A percentile compares a stretch with the other conserved stretches of the same genome.
Evolutionary conservation across 2,797 vertebrate genomes (phyloP).

Genomic region (Sitta carolinensis): DNA sequence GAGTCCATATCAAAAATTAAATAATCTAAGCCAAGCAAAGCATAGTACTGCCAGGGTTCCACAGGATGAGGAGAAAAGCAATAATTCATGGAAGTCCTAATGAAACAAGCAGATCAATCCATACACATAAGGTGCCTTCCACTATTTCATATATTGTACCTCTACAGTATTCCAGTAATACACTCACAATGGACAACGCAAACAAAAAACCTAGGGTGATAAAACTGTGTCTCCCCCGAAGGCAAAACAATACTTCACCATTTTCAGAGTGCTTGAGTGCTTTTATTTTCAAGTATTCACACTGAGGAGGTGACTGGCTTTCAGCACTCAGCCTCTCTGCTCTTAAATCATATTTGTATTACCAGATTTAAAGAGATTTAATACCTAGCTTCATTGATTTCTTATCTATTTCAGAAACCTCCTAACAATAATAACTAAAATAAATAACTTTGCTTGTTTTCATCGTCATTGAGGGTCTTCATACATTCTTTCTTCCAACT

Average conservation of each 20-base stretch:
- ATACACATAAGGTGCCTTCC: not conserved
- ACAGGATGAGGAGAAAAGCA: not conserved
- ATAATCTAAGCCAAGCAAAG: slow-evolving; percentile 1
- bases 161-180: not conserved
- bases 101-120: not conserved
- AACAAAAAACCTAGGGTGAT: not conserved
- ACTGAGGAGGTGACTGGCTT: not conserved
- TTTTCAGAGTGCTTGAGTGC: not conserved
- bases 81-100: not conserved
- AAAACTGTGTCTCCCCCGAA: not conserved
- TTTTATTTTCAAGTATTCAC: not conserved
- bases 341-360: not conserved
- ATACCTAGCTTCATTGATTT: not conserved
- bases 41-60: not conserved
- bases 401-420: not conserved
- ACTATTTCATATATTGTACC: not conserved
- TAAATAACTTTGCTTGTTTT: not conserved
- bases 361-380: not conserved
- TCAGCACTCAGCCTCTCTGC: not conserved
- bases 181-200: not conserved
- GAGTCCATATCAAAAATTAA: not conserved
- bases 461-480: not conserved
- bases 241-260: not conserved
- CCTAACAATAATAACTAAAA: not conserved
- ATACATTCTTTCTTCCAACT: not conserved